Percentiles rank a stretch among this genome's conserved stretches.
phyloP scores from a whole-genome alignment of 1,140 invertebrate genomes.

The Pogonognathellus flavescens region DNA sequence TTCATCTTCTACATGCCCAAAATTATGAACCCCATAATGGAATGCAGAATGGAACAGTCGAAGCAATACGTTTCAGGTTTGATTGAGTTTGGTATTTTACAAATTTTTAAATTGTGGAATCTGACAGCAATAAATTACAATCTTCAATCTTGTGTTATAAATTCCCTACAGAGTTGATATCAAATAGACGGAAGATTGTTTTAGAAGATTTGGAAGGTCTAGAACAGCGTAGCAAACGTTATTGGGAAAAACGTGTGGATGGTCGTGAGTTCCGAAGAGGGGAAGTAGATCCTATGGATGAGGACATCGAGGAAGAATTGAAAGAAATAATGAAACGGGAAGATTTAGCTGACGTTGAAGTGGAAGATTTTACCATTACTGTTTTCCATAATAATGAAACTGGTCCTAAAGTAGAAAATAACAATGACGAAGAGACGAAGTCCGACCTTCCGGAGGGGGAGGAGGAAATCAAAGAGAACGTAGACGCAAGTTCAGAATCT shows the following conservation, averaged over 20 bases:
- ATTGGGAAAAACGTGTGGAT: constrained; percentile 63
- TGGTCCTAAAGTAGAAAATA: constrained; percentile 16
- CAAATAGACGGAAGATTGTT: constrained; percentile 72
- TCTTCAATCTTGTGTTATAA: constrained; percentile 36
- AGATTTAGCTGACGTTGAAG: constrained; percentile 50
- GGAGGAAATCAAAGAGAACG: constrained; percentile 13
- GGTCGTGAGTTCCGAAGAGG: constrained; percentile 28
- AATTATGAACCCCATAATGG: constrained; percentile 75
- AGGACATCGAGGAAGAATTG: constrained; percentile 67
- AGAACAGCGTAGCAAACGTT: constrained; percentile 67
- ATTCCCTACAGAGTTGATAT: constrained; percentile 70
- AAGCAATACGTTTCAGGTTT: constrained; percentile 75
- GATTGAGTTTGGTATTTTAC: constrained; percentile 16
- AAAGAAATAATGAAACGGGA: constrained; percentile 65
- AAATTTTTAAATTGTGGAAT: constrained; percentile 45
- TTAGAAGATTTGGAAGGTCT: constrained; percentile 71
- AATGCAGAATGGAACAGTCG: constrained; percentile 74
- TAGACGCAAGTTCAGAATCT: neutral
- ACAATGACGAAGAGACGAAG: neutral
- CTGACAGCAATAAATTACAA: no score
- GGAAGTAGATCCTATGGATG: constrained; percentile 62
- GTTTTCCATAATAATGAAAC: constrained; percentile 67
- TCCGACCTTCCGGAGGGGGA: neutral
- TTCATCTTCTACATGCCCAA: constrained; percentile 90
- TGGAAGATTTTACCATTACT: constrained; percentile 59